Evolutionary conservation across 2,113 vertebrate genomes (phyloP), one percentile per base, ranked within the genome.

Genomic region (Perca fluviatilis): DNA sequence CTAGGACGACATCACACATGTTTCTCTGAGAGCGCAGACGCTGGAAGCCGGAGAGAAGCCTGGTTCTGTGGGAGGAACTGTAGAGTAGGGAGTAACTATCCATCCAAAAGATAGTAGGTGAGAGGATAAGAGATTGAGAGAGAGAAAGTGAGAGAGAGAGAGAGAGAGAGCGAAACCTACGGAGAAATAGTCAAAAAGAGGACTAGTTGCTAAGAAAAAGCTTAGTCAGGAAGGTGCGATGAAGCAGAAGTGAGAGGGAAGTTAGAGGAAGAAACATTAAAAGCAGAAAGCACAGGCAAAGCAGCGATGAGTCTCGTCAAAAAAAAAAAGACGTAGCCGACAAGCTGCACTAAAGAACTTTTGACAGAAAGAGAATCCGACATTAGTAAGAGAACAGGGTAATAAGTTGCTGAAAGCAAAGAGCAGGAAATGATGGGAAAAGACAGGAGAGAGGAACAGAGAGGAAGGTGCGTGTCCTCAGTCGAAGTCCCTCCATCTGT

Each of bases 1-100:
- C 95, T 74, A 99, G 93, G 63, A 97, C 92, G n/a, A 99, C 96
- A 60, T 99, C 98, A 0, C 97, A 99, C 91, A 99, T 94, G 88
- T 95, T 95, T 15, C 93, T 93, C 65, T 97, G 96, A 3, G 94
- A 83, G 14, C 98, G 95, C 82, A 99, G 95, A 2, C 91, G 94
- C 93, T 98, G 97, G 91, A 98, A 99, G 68, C 95, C 95, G 1
- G 95, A 91, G 3, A 99, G 95, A 57, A 99, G 95, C 0, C 93
- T 56, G 0, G 95, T 94, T 64, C 97, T 93, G 9, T 98, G 96
- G 8, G 95, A 92, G 88, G 96, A 97, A 92, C 97, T 98, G 90
- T 97, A 97, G 87, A 97, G 96, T 56, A 99, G 91, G 61, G 97
- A 98, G 88, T 99, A 99, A 92, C 95, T 97, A 67, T 95, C 95